Evolutionary conservation across 1,140 invertebrate species (phyloP).

Genomic region (Thaumatotibia leucotreta): DNA sequence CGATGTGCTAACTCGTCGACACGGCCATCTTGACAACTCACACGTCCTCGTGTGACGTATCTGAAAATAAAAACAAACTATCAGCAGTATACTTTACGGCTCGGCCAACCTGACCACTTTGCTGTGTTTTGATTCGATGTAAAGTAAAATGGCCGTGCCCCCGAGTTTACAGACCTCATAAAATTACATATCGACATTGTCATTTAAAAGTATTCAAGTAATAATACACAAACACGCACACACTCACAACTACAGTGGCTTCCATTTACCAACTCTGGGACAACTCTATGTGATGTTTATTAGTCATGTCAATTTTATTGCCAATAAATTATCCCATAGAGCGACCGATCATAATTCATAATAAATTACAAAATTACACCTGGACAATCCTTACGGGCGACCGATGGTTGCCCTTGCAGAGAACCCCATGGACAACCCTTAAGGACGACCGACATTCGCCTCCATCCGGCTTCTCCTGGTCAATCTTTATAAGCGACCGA

Average conservation of each 20-base stretch:
- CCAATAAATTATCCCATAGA: too few relatives aligned
- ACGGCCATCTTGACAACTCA: neutral
- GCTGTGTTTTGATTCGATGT: neutral
- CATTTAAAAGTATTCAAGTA: neutral
- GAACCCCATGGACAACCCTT: neutral
- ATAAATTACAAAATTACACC: too few relatives aligned
- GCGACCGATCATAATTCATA: too few relatives aligned
- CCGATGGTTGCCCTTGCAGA: neutral
- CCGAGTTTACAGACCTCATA: neutral
- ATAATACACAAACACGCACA: neutral
- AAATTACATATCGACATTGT: neutral
- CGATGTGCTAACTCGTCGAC: neutral
- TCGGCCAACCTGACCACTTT: neutral
- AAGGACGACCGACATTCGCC: neutral
- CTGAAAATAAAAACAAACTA: neutral
- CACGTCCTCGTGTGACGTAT: neutral
- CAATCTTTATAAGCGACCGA: neutral
- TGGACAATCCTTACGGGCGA: neutral
- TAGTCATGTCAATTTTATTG: too few relatives aligned
- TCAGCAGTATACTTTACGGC: neutral
- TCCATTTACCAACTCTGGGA: neutral
- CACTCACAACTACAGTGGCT: neutral
- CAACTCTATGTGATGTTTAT: too few relatives aligned
- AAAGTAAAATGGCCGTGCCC: neutral
- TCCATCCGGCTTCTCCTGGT: neutral